Conservation (phyloP, 2,113 vertebrate genomes). For the Eretmochelys imbricata region DNA sequence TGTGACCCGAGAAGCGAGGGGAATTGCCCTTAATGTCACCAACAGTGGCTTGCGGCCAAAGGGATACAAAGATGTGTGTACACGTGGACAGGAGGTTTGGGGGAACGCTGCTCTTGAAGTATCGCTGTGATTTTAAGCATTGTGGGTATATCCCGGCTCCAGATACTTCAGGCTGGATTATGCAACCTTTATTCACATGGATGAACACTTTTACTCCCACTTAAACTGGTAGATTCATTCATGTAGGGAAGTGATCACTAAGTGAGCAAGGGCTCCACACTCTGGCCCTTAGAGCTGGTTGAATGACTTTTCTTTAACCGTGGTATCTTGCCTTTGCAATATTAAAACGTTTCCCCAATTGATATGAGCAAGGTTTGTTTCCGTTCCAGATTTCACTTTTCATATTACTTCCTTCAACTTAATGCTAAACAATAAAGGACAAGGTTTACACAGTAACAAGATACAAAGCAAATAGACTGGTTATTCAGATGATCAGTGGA, state of each 20-base stretch:
- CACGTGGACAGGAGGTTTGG: accelerated
- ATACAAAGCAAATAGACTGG: neutral
- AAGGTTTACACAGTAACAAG: neutral
- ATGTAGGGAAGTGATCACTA: neutral
- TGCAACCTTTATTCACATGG: neutral
- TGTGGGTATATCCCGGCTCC: neutral
- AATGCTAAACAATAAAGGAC: neutral
- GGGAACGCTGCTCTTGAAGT: neutral
- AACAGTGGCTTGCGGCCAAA: neutral
- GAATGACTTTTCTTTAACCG: neutral
- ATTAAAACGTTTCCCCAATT: neutral
- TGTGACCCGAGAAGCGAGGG: neutral
- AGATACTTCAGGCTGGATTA: neutral
- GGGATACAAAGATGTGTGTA: accelerated
- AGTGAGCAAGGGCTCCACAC: neutral
- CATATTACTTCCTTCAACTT: neutral
- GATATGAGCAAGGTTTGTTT: neutral
- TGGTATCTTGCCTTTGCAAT: neutral
- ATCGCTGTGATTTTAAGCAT: neutral
- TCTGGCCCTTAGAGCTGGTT: neutral
- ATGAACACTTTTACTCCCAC: neutral
- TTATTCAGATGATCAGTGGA: accelerated
- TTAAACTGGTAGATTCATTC: neutral
- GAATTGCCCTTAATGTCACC: neutral
- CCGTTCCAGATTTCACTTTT: neutral